Evolutionary conservation across 2,888 invertebrate species (phyloP), one percentile per base, ranked within the genome.

Genomic region (Oxycera nigricornis): DNA sequence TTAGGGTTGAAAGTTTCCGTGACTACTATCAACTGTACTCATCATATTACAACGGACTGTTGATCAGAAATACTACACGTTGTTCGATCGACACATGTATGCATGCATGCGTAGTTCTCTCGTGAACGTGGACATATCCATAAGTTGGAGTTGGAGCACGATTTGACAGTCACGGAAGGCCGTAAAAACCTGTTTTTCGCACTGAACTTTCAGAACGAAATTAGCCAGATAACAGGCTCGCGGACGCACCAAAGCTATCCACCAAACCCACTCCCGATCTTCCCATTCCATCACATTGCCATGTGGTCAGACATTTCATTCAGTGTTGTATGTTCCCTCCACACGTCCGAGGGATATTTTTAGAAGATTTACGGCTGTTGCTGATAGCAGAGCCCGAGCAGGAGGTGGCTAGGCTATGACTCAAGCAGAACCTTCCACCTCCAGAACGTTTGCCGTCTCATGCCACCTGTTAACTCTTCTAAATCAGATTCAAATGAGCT

Each of bases 81-180:
- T 46, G 46, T 17, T 17, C 11, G n/a, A 46, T 46, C 46, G 11
- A n/a, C n/a, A 46, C 46, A 46, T 46, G 35, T n/a, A 46, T 17
- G 17, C 3, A 46, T 46, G 46, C 3, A 11, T 46, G 46, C 3
- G 17, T 7, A 14, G 46, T 46, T 46, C 46, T 46, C 46, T 46
- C 14, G 46, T 17, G 3, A 14, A n/a, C 46, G 4, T 11, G n/a
- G 46, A 7, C 3, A 46, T 7, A n/a, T n/a, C n/a, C n/a, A n/a
- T n/a, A 46, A 46, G 17, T 46, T 17, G 46, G 11, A 17, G 46
- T 46, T 46, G 14, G 46, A 46, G 46, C 17, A 17, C 46, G 46
- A 46, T 46, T 46, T 46, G 70, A 55, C 70, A 70, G 55, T 70
- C 70, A 41, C 65, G 70, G 52, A 70, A 70, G 70, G 70, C 70